Percentiles rank a stretch among this genome's conserved stretches.
Conservation (phyloP, 2,797 vertebrate genomes). For the Phataginus tricuspis region DNA sequence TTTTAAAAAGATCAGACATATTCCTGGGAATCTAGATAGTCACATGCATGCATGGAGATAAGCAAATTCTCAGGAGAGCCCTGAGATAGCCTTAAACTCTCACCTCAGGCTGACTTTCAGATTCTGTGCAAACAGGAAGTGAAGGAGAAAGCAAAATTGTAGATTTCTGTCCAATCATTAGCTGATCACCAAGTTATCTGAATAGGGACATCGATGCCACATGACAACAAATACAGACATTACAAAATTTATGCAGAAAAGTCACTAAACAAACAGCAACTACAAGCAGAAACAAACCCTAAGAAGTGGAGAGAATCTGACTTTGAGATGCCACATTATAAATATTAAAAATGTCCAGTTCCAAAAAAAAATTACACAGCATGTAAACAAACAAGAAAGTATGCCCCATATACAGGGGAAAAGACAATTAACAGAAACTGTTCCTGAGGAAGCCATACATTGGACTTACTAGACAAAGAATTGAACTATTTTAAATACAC, state of each 20-base stretch:
- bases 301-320: background rate
- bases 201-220: background rate
- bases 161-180: background rate
- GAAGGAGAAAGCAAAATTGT: background rate
- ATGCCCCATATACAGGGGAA: background rate
- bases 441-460: background rate
- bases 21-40: background rate
- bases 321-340: background rate
- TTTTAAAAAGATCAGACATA: background rate
- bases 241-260: background rate
- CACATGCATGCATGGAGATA: no score
- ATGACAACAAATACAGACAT: background rate
- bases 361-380: background rate
- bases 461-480: background rate
- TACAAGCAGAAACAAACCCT: background rate
- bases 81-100: background rate
- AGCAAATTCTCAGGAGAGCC: background rate
- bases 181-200: background rate
- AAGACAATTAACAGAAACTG: background rate
- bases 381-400: background rate
- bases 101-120: background rate
- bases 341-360: background rate
- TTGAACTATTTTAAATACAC: background rate
- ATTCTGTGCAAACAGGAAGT: background rate
- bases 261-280: background rate